Evolutionary conservation across 2,888 invertebrate genomes (phyloP).

Genomic region (Ptilodon capucinus): DNA sequence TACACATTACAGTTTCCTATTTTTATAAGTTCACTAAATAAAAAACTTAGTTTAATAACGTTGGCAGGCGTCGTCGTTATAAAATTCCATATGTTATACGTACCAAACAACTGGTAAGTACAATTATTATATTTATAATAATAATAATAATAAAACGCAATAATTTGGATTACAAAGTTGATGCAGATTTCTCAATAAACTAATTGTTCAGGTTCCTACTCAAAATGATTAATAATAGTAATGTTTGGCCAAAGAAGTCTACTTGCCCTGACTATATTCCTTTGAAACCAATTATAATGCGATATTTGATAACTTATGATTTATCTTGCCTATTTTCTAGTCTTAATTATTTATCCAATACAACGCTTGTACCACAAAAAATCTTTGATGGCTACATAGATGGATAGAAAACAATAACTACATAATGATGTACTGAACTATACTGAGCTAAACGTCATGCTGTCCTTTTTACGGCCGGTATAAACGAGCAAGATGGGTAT

Average conservation of each 20-base stretch:
- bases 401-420: not conserved
- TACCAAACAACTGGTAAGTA: constrained; percentile 37
- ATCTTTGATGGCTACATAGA: not conserved
- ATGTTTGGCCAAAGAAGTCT: constrained; percentile 23
- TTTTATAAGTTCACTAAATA: not conserved
- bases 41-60: not conserved
- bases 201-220: constrained; percentile 33
- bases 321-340: constrained; percentile 22
- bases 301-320: constrained; percentile 14
- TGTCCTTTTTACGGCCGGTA: no score
- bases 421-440: no score
- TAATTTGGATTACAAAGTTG: constrained; percentile 22
- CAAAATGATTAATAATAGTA: constrained; percentile 11
- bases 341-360: not conserved
- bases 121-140: constrained; percentile 33
- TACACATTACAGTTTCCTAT: no score
- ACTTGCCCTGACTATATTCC: constrained; percentile 27
- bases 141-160: constrained; percentile 24
- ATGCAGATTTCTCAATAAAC: constrained; percentile 9
- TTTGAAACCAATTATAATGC: constrained; percentile 8
- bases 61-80: constrained; percentile 47
- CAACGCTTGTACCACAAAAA: not conserved
- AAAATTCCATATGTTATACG: constrained; percentile 10
- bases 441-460: no score
- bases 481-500: no score